Evolutionary conservation across 2,888 invertebrate species (phyloP).

Genomic region (Melangyna quadrimaculata): DNA sequence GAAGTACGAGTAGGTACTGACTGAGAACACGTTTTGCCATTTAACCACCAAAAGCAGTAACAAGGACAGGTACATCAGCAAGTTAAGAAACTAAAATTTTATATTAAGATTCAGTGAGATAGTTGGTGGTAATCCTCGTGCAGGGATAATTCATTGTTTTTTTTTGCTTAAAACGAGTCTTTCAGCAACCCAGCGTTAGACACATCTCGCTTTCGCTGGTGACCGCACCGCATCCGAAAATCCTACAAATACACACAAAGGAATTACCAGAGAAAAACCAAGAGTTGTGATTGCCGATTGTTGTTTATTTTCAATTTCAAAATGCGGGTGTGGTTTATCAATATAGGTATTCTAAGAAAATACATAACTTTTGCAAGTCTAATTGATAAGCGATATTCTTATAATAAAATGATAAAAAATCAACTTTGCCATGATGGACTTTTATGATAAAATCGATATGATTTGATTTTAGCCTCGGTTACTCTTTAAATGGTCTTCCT

Average conservation of each 20-base stretch:
- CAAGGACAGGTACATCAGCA: not conserved
- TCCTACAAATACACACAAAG: slow-evolving; percentile 10
- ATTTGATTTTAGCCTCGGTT: not conserved
- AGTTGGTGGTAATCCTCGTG: not conserved
- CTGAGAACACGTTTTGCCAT: not conserved
- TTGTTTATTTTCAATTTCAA: slow-evolving; percentile 52
- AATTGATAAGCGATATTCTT: slow-evolving; percentile 5
- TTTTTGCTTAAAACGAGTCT: not conserved
- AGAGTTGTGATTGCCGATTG: slow-evolving; percentile 28
- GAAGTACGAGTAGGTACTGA: not conserved
- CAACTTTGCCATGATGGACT: not conserved
- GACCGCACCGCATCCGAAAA: not conserved
- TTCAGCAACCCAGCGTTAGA: not conserved
- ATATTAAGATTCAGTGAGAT: not conserved
- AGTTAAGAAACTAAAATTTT: not conserved
- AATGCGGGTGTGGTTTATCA: slow-evolving; percentile 62
- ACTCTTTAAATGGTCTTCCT: not conserved
- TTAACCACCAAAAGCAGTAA: not conserved
- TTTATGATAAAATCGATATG: slow-evolving; percentile 18
- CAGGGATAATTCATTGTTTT: not conserved
- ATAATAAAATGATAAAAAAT: slow-evolving; percentile 18
- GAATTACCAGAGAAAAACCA: slow-evolving; percentile 2
- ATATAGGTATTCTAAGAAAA: not conserved
- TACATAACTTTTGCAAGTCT: not conserved
- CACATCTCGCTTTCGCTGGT: not conserved